Conservation (phyloP, 2,888 invertebrate species). For the Eristalinus sepulchralis region DNA sequence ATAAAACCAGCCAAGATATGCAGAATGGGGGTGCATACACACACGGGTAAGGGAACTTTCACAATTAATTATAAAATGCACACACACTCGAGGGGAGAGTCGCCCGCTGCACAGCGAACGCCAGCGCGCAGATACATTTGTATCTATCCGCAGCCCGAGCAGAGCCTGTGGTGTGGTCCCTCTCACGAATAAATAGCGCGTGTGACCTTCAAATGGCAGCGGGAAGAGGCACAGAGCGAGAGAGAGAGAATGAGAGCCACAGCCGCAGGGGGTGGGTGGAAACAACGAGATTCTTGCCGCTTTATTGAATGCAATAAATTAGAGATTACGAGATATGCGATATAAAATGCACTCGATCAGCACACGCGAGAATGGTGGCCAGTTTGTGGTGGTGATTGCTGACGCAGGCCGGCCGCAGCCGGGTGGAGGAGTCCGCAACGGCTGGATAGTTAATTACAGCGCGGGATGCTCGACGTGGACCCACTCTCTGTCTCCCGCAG, state of each 20-base stretch:
- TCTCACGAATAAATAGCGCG: slow-evolving; percentile 63
- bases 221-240: slow-evolving; percentile 38
- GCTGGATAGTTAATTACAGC: slow-evolving; percentile 39
- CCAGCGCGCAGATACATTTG: slow-evolving; percentile 35
- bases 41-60: slow-evolving; percentile 38
- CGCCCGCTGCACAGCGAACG: background rate
- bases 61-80: slow-evolving; percentile 67
- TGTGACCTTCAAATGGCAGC: slow-evolving; percentile 70
- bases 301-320: slow-evolving; percentile 71
- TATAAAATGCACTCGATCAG: slow-evolving; percentile 68
- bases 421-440: background rate
- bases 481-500: background rate
- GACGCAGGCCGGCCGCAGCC: background rate
- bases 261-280: slow-evolving; percentile 29
- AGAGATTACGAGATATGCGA: slow-evolving; percentile 69
- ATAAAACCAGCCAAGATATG: slow-evolving; percentile 12
- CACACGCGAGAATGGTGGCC: slow-evolving; percentile 65
- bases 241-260: slow-evolving; percentile 1
- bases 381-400: slow-evolving; percentile 20
- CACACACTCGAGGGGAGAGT: slow-evolving; percentile 37
- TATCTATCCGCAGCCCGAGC: slow-evolving; percentile 21
- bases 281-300: slow-evolving; percentile 65
- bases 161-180: slow-evolving; percentile 55
- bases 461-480: slow-evolving; percentile 26
- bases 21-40: background rate